These are phyloP conservation scores for Sesia bembeciformis DNA, from an alignment of 2,888 invertebrate genomes.

Conservation along the genomic window DNA sequence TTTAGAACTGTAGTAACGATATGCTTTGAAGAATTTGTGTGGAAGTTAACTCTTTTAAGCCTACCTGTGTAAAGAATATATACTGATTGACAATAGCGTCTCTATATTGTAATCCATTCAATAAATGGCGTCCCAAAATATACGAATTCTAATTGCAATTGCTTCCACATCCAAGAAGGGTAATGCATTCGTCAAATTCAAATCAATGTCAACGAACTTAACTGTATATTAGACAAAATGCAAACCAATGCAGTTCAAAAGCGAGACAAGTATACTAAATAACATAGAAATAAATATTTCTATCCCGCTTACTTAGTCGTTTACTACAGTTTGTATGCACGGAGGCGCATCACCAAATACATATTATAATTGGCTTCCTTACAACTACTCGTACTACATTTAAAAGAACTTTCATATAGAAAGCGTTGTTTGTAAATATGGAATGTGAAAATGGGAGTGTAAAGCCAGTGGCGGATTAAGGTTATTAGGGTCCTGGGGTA, in stretches of 20 bases:
- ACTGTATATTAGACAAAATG: constrained; percentile 10
- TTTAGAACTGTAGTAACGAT: no score
- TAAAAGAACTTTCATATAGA: not conserved
- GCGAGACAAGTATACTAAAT: constrained; percentile 7
- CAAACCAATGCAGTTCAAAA: constrained; percentile 9
- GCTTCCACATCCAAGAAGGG: no score
- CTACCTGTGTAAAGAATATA: no score
- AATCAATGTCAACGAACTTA: constrained; percentile 11
- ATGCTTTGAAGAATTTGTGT: no score
- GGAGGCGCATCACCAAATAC: constrained; percentile 27
- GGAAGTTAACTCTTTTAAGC: no score
- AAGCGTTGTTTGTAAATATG: not conserved
- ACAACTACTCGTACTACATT: constrained; percentile 5
- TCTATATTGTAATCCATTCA: no score
- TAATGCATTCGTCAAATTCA: not conserved
- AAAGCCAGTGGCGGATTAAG: no score
- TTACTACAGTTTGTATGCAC: not conserved
- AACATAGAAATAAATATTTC: constrained; percentile 5
- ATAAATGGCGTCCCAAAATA: no score
- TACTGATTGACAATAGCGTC: no score
- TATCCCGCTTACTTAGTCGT: not conserved
- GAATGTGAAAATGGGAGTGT: no score
- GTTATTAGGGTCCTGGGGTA: no score
- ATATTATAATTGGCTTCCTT: constrained; percentile 45
- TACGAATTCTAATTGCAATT: no score